Base-by-base conservation (phyloP, 2,888 invertebrate species). In the Deilephila porcellus region DNA sequence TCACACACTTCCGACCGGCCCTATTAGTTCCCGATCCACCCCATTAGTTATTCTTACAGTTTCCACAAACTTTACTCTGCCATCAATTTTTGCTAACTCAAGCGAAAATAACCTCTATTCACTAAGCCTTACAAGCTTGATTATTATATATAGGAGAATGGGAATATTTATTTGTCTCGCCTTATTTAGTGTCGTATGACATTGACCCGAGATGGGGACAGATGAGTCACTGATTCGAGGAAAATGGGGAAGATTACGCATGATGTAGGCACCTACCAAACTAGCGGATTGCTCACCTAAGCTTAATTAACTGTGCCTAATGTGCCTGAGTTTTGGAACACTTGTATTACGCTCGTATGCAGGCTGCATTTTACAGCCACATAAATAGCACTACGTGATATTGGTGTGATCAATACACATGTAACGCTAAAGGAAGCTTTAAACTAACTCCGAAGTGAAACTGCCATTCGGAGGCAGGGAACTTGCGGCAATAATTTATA, bases 151-250 rank as follows among this genome's bases (percentile, higher is more conserved):
- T 34, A 25, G 11, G 8, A 14, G n/a, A 14, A 0, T 20, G 60
- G 8, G 71, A 67, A 67, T 20, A 20, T 71, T 74, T 60, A 7
- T 73, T 76, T 74, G 76, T 76, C 19, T 72, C 74, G 73, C 45
- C 74, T 74, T 74, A 71, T 72, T 71, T 52, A 74, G 73, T 79
- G 76, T 77, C 76, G 75, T 85, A 82, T 88, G 88, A 90, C 90
- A 89, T 87, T 88, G 88, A 88, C 88, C 87, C 83, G 80, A 78
- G 83, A 78, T 74, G 80, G 78, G 83, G 87, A 79, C 29, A 73
- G 80, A 85, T 85, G 85, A 84, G 78, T 85, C 85, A 85, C 59
- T 37, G 59, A 25, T 25, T 67, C 81, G 78, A 74, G 77, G 77
- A 78, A 76, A 80, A 77, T 75, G 76, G 75, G 76, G 77, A 77